Conservation (phyloP, 2,797 vertebrate species). For the Florisuga fusca region DNA sequence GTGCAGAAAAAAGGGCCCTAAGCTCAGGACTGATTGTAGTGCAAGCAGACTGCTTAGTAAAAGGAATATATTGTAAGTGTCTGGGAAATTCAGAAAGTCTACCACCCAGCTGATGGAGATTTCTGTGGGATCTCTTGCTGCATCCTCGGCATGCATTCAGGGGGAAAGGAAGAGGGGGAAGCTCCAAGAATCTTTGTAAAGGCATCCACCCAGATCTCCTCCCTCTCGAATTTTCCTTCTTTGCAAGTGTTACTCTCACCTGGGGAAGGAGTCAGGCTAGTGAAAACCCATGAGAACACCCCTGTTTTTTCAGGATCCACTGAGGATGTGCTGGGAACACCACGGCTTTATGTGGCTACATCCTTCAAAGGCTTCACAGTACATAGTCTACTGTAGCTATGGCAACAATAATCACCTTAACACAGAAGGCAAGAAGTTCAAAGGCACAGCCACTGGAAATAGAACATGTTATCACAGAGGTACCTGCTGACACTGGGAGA, state of each 20-base stretch:
- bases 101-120: neutral
- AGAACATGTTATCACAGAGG: neutral
- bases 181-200: neutral
- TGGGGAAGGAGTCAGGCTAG: neutral
- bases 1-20: neutral
- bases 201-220: neutral
- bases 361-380: neutral
- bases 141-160: rapidly evolving
- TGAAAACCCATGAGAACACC: neutral
- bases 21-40: neutral
- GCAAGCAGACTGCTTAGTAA: neutral
- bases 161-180: neutral
- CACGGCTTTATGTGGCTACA: rapidly evolving
- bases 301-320: neutral
- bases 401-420: neutral
- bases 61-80: neutral
- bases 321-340: neutral
- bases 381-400: neutral
- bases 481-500: neutral
- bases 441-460: neutral
- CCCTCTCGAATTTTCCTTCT: neutral
- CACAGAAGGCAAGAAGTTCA: neutral
- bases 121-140: neutral
- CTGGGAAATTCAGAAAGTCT: neutral
- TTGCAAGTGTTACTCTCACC: neutral